Conservation (phyloP, 2,113 vertebrate genomes). For the Myotis brandtii region DNA sequence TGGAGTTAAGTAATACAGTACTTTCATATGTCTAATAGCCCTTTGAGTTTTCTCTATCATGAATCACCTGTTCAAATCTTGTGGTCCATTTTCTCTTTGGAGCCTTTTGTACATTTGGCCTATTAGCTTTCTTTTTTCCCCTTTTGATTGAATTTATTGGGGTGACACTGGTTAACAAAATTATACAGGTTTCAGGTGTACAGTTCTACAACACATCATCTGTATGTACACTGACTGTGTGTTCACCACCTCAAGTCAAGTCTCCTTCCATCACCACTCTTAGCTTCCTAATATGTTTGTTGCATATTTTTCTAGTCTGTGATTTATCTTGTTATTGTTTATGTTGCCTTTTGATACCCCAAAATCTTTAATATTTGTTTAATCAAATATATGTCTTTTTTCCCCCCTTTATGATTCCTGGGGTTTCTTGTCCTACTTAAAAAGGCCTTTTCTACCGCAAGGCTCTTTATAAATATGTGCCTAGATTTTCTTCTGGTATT, state of each 20-base stretch:
- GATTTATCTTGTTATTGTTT: slow-evolving; percentile 35
- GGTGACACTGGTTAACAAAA: too few species aligned
- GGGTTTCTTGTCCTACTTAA: slow-evolving; percentile 33
- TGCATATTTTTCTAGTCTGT: slow-evolving; percentile 8
- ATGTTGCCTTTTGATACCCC: not conserved
- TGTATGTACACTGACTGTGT: too few species aligned
- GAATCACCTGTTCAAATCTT: not conserved
- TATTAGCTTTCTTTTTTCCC: not conserved
- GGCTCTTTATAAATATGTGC: not conserved
- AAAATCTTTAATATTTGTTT: slow-evolving; percentile 34
- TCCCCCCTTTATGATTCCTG: not conserved
- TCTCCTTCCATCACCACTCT: too few species aligned
- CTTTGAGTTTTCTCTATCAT: slow-evolving; percentile 21
- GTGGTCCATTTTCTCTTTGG: slow-evolving; percentile 18
- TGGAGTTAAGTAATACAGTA: not conserved
- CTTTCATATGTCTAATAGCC: not conserved
- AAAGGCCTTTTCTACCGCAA: not conserved
- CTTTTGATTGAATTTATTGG: too few species aligned
- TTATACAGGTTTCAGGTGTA: too few species aligned
- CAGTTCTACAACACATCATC: too few species aligned
- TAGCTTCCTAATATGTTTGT: slow-evolving; percentile 21
- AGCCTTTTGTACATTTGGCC: not conserved
- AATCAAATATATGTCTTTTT: slow-evolving; percentile 4
- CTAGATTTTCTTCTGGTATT: slow-evolving; percentile 40
- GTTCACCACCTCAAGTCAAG: too few species aligned